A percentile compares a stretch with the other conserved stretches of the same genome.
phyloP scores from a whole-genome alignment of 2,113 vertebrate genomes.

The Ameiurus melas region DNA sequence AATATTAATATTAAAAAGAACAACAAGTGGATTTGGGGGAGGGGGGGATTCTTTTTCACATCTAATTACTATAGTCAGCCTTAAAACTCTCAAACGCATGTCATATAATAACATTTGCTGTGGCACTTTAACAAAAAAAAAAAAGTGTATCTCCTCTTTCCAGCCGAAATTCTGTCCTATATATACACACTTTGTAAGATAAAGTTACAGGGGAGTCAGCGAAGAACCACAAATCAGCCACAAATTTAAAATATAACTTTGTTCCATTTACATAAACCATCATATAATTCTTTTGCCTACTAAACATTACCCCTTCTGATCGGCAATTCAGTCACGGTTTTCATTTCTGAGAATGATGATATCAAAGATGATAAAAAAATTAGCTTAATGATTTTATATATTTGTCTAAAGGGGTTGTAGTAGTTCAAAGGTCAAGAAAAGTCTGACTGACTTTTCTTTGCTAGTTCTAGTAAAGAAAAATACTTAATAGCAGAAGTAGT shows the following conservation, averaged over 20 bases:
- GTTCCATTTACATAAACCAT: neutral
- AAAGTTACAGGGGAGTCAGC: neutral
- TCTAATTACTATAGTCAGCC: neutral
- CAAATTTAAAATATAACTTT: neutral
- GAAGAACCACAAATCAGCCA: neutral
- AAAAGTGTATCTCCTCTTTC: neutral
- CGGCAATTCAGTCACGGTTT: neutral
- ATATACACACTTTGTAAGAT: neutral
- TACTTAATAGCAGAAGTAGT: too few species aligned
- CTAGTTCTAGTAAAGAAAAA: neutral
- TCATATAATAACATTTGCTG: neutral
- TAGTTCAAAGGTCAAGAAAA: neutral
- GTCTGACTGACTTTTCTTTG: too few species aligned
- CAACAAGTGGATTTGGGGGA: conserved; percentile 13
- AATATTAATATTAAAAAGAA: conserved; percentile 35
- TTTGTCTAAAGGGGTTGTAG: neutral
- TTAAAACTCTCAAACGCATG: neutral
- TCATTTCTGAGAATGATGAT: neutral
- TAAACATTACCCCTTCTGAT: neutral
- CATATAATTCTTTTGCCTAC: neutral
- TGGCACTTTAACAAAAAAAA: neutral
- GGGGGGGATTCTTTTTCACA: neutral
- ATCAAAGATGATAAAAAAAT: neutral
- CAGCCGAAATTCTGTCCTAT: neutral
- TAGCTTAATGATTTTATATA: neutral